Evolutionary conservation across 1,140 invertebrate species (phyloP).

Genomic region (Myzus persicae): DNA sequence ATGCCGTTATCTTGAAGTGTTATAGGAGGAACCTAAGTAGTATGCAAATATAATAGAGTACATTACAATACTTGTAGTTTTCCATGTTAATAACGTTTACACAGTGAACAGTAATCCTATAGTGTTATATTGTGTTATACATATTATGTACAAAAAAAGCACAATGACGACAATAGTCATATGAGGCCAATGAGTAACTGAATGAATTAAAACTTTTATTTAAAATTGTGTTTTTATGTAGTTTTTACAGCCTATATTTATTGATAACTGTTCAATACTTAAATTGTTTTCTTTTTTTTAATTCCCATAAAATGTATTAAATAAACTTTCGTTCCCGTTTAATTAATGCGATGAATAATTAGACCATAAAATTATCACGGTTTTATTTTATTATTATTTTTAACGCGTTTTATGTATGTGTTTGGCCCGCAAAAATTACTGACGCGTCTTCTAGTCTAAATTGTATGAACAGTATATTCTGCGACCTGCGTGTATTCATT

Average conservation of each 20-base stretch:
- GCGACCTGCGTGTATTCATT: neutral
- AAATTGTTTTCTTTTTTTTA: slow-evolving; percentile 32
- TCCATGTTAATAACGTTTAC: no score
- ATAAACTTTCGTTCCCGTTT: slow-evolving; percentile 34
- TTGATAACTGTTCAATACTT: neutral
- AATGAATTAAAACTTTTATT: neutral
- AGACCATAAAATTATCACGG: slow-evolving; percentile 30
- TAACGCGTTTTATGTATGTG: slow-evolving; percentile 9
- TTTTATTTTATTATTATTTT: slow-evolving; percentile 26
- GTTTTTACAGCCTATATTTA: neutral
- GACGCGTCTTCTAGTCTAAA: neutral
- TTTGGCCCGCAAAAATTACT: slow-evolving; percentile 29
- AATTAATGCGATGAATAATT: slow-evolving; percentile 18
- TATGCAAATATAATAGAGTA: neutral
- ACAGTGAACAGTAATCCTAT: neutral
- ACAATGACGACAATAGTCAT: neutral
- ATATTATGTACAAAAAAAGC: neutral
- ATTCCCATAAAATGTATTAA: neutral
- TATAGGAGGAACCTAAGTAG: neutral
- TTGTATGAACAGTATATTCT: neutral
- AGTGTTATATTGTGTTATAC: neutral
- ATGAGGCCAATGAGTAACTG: neutral
- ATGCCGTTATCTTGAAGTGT: neutral
- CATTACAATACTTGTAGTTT: no score
- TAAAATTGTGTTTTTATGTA: neutral